Evolutionary conservation across 2,797 vertebrate species (phyloP), one percentile per base, ranked within the genome.

Genomic region (Scomberomorus guttatus): DNA sequence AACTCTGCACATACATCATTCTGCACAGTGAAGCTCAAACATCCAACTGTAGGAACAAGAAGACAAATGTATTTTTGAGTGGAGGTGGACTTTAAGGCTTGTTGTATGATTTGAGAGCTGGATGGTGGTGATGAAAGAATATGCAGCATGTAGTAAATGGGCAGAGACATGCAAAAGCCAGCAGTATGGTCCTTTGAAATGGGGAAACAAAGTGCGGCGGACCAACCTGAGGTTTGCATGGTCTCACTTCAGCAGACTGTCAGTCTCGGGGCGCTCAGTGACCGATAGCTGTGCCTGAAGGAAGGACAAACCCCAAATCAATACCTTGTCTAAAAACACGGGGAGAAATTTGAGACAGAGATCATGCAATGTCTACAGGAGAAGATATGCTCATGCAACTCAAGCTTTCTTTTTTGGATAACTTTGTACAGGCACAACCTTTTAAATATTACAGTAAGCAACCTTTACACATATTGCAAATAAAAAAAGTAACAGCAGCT

Each of bases 381-480:
- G 85, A 88, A 93, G 81, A 85, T 90, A 84, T 88, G 95, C 95
- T 95, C 97, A 98, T 98, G 98, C 97, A 97, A 97, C 94, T 97
- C 95, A 93, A 95, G 95, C 95, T 94, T 90, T 87, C 76, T 72
- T 75, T 79, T 86, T 88, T 75, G 73, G 66, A 84, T 90, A 85
- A 88, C 79, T 85, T 75, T 86, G 77, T 86, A 91, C 77, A 88
- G 79, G 81, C 85, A 85, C 75, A 91, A 90, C 84, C 64, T 79
- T 90, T 87, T 50, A 71, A 84, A 89, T 71, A 89, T 90, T 91
- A 93, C 89, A 88, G 73, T 90, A 92, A 89, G 86, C 88, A 93
- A 91, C 89, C 80, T 93, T 91, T 91, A 93, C 87, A 91, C 15
- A 88, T 85, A 85, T 90, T 73, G 93, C 94, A 95, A 95, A 95